Base-by-base conservation (phyloP, 2,888 invertebrate genomes). In the Drosophila anomalipes region DNA sequence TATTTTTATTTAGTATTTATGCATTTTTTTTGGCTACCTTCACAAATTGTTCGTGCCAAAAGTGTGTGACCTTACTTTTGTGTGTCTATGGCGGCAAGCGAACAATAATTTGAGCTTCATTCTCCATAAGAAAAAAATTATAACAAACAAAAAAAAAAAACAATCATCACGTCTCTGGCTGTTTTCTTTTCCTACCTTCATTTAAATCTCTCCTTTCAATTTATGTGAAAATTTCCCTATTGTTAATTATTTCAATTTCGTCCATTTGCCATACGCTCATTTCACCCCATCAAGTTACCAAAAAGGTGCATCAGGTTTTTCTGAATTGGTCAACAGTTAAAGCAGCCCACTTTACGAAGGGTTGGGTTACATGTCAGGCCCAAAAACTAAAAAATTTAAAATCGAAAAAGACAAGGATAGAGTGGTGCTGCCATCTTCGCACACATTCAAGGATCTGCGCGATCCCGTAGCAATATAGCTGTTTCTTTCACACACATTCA, bases 1-100 rank as follows among this genome's bases (percentile, higher is more conserved):
- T 49, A 60, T 41, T 60, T 41, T 41, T 10, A 4, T 51, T 61
- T 44, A n/a, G 37, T 28, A 62, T 61, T 61, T 52, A 1, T 4
- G 39, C 14, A 26, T 16, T 47, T 22, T 47, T 4, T 16, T 47
- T 47, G 12, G 22, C 22, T 26, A 16, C 47, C 4, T 26, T 16
- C 7, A 41, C 39, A 39, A 41, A n/a, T 41, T 22, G 22, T 12
- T 41, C 2, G 41, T 5, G 12, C n/a, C 12, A 44, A 44, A 44
- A 22, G 6, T 3, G 44, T 44, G 44, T 12, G 22, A 44, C 44
- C n/a, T n/a, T 44, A 44, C 16, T 4, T 26, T 26, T 16, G 2
- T 26, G 26, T 9, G 16, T 9, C 22, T 5, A 4, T 16, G 47
- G 47, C 26, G 47, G 47, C 28, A 47, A 16, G 7, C 26, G 3